These are phyloP conservation scores for Rotaria magnacalcarata DNA, from an alignment of 2,888 invertebrate genomes.

Conservation along the genomic window DNA sequence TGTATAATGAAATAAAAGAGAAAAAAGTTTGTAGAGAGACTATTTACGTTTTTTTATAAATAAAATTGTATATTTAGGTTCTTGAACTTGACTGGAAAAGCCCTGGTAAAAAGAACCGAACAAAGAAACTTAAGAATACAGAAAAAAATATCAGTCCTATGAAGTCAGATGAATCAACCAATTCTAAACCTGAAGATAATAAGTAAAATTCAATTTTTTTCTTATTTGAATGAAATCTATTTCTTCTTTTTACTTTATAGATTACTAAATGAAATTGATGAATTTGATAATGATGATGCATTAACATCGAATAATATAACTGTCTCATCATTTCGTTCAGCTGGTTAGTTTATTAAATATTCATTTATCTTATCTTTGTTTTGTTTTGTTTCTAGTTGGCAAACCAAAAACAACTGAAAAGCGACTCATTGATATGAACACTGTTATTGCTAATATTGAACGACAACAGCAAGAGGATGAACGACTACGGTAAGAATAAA, in stretches of 20 bases:
- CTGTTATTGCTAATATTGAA: conserved; percentile 10
- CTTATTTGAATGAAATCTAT: too few relatives aligned
- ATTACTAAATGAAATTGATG: conserved; percentile 4
- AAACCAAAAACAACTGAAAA: not conserved
- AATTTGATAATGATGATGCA: conserved; percentile 28
- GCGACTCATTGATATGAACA: not conserved
- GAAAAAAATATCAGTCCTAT: not conserved
- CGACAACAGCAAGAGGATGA: conserved; percentile 27
- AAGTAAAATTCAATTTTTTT: not conserved
- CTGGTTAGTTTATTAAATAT: not conserved
- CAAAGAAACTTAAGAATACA: not conserved
- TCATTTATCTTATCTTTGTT: not conserved
- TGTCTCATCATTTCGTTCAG: conserved; percentile 1
- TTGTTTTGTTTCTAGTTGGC: not conserved
- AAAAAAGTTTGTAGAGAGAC: not conserved
- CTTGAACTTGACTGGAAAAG: conserved; percentile 14
- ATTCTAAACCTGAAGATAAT: not conserved
- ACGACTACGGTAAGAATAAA: not conserved
- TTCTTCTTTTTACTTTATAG: not conserved
- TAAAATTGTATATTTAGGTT: not conserved
- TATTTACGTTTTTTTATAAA: not conserved
- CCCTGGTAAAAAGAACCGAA: not conserved
- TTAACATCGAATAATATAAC: not conserved
- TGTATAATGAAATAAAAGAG: conserved; percentile 9
- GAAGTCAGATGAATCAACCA: not conserved